A percentile compares a stretch with the other conserved stretches of the same genome.
phyloP scores from a whole-genome alignment of 2,888 invertebrate genomes.

The Timema podura region DNA sequence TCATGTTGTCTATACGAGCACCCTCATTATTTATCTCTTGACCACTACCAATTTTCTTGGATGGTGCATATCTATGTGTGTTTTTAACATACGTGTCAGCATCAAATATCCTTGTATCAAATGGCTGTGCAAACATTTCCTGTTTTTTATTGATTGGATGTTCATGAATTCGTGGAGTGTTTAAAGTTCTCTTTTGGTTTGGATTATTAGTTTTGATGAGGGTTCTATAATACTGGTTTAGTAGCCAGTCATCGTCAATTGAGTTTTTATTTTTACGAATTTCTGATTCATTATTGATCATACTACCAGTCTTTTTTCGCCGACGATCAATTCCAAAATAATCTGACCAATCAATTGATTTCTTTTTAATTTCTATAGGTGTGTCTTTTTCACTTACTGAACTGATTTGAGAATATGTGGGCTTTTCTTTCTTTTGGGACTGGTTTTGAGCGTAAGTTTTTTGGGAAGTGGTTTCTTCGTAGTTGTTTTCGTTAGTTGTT shows the following conservation, averaged over 20 bases:
- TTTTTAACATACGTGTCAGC: constrained; percentile 36
- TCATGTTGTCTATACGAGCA: constrained; percentile 64
- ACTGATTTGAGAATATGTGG: too few species aligned
- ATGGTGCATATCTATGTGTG: constrained; percentile 31
- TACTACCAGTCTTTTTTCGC: constrained; percentile 59
- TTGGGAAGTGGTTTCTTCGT: neutral
- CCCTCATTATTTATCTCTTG: constrained; percentile 44
- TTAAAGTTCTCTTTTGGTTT: constrained; percentile 26
- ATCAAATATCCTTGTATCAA: constrained; percentile 27
- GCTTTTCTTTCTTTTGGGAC: neutral
- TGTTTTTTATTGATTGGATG: constrained; percentile 13
- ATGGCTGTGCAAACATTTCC: constrained; percentile 20
- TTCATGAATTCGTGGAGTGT: neutral
- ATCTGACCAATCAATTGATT: constrained; percentile 81
- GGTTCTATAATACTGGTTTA: constrained; percentile 54
- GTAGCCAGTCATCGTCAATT: constrained; percentile 53
- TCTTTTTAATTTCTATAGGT: constrained; percentile 62
- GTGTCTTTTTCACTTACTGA: neutral
- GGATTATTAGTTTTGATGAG: constrained; percentile 35
- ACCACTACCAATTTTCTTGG: constrained; percentile 16
- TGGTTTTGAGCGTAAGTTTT: neutral
- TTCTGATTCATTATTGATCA: constrained; percentile 38
- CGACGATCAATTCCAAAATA: constrained; percentile 82
- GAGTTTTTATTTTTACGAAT: constrained; percentile 44
- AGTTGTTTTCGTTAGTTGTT: neutral